These are phyloP conservation scores for Cotesia chilonis DNA, from an alignment of 1,140 invertebrate species.

Conservation along the genomic window DNA sequence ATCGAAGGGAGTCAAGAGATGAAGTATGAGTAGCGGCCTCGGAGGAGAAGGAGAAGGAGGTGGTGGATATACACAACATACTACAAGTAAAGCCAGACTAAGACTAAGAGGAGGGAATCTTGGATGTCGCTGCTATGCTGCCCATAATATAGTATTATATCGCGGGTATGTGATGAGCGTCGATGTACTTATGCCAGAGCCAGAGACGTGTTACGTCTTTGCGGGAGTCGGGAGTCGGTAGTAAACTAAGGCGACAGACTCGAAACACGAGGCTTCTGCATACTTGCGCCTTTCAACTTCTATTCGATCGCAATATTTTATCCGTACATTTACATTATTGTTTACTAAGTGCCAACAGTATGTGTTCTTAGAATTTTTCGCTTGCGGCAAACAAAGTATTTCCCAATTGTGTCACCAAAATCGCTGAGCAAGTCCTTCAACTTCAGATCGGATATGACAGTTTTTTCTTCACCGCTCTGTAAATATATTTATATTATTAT, in stretches of 20 bases:
- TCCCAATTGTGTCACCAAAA: neutral
- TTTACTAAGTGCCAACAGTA: neutral
- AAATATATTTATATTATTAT: too few relatives aligned
- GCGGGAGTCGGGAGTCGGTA: constrained; percentile 19
- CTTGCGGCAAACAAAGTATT: neutral
- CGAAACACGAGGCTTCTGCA: neutral
- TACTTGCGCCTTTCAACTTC: constrained; percentile 5
- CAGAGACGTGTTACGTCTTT: constrained; percentile 13
- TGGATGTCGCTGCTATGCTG: neutral
- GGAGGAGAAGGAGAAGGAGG: neutral
- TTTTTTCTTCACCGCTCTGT: too few relatives aligned
- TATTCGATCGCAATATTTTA: neutral
- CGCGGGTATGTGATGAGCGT: neutral
- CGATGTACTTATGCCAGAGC: neutral
- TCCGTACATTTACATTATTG: neutral
- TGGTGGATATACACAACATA: neutral
- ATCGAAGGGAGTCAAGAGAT: constrained; percentile 1
- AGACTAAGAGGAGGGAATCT: neutral
- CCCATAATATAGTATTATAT: too few relatives aligned
- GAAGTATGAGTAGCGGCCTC: constrained; percentile 2
- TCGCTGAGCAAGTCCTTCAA: too few relatives aligned
- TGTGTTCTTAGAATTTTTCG: neutral
- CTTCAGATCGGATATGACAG: too few relatives aligned
- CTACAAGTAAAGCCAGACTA: neutral
- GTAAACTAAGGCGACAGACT: neutral